A percentile compares a stretch with the other conserved stretches of the same genome.
Conservation (phyloP, 2,888 invertebrate genomes). For the Torymus texanus region DNA sequence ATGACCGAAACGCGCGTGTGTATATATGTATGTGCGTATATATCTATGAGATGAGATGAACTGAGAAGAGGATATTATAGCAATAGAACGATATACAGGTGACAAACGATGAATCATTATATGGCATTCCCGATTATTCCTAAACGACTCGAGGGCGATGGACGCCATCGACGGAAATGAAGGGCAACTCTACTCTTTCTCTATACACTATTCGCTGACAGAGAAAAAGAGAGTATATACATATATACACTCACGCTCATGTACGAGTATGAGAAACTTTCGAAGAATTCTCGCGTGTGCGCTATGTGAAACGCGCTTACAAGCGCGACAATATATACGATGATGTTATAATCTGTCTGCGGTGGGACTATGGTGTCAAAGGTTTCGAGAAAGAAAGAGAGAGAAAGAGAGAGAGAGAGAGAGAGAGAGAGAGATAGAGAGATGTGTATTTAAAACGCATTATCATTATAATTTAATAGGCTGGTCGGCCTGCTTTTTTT, state of each 20-base stretch:
- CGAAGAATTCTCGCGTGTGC: background rate
- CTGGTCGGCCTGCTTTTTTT: too few species aligned
- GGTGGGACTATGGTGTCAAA: background rate
- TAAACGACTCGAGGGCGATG: background rate
- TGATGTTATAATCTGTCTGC: constrained; percentile 27
- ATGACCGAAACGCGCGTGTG: background rate
- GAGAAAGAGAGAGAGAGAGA: too few species aligned
- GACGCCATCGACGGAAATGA: constrained; percentile 30
- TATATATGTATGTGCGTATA: too few species aligned
- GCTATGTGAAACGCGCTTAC: constrained; percentile 3
- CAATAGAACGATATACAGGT: constrained; percentile 37
- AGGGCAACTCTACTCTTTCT: constrained; percentile 6
- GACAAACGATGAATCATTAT: constrained; percentile 50
- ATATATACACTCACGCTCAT: too few species aligned
- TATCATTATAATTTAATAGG: too few species aligned
- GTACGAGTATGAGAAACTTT: constrained; percentile 37
- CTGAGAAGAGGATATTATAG: background rate
- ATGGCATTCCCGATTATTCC: background rate
- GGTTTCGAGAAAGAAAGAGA: too few species aligned
- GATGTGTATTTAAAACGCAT: too few species aligned
- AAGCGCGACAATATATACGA: constrained; percentile 9
- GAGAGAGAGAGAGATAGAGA: too few species aligned
- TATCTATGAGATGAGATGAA: background rate
- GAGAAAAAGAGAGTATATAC: background rate
- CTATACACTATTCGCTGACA: too few species aligned